phyloP scores from a whole-genome alignment of 2,113 vertebrate genomes.

The Chitala chitala region DNA sequence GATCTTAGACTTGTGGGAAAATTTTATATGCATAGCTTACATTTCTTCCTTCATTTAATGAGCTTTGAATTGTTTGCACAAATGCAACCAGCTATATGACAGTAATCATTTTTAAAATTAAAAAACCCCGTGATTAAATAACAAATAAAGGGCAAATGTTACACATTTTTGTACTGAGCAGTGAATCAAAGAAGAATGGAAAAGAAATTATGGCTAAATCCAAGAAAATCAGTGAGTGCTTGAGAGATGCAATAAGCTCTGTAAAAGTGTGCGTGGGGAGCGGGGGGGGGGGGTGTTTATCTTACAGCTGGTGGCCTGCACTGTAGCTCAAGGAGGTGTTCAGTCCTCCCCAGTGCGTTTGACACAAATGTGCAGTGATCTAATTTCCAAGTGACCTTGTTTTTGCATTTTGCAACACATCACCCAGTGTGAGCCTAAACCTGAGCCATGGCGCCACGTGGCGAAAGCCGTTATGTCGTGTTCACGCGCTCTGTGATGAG shows the following conservation, averaged over 20 bases:
- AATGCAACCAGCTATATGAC: too few species aligned
- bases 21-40: neutral
- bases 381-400: slow-evolving; percentile 29
- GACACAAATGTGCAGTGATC: slow-evolving; percentile 29
- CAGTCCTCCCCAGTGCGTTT: neutral
- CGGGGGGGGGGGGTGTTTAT: slow-evolving; percentile 1
- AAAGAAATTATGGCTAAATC: too few species aligned
- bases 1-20: too few species aligned
- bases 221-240: too few species aligned
- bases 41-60: too few species aligned
- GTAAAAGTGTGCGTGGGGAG: neutral
- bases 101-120: too few species aligned
- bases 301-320: slow-evolving; percentile 25
- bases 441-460: slow-evolving; percentile 15
- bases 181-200: too few species aligned
- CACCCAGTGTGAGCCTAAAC: slow-evolving; percentile 36
- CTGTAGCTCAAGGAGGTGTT: slow-evolving; percentile 34
- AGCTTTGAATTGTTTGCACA: too few species aligned
- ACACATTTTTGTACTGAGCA: too few species aligned
- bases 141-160: too few species aligned
- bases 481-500: neutral
- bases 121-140: too few species aligned
- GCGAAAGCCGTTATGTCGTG: neutral
- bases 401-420: slow-evolving; percentile 37
- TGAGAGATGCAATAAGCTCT: too few species aligned